Base-by-base conservation (phyloP, 2,888 invertebrate genomes). In the Acleris emargana region DNA sequence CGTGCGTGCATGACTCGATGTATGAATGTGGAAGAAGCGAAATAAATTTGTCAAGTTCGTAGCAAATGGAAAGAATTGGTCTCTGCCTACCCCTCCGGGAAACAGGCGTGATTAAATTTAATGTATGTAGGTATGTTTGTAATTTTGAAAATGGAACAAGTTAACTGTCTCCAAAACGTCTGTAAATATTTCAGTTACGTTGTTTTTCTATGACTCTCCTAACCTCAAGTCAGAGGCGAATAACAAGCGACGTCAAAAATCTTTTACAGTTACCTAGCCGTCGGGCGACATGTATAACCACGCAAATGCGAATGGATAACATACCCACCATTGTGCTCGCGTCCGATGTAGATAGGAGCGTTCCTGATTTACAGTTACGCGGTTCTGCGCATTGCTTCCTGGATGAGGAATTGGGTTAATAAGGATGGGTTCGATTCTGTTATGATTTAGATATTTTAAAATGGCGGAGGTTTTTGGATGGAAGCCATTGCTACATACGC, bases 291-390 rank as follows among this genome's bases (percentile, higher is more conserved):
- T 62, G 67, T 62, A 67, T 67, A 67, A 67, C 62, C 51, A 63
- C 59, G 67, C 58, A 63, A 67, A 58, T 45, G 53, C 54, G 68
- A 57, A 66, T 53, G 64, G 61, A 61, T 64, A 68, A 68, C 61
- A 64, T 64, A 61, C 68, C 58, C 64, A 42, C 67, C 51, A 68
- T 68, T 68, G 68, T 68, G 62, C 59, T 17, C 58, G 55, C 61
- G 66, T 58, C 62, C 66, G 68, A 68, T 68, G 55, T 28, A 51
- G 60, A 64, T 60, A 64, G 64, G 59, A 52, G 53, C 62, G 62
- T 68, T 67, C 67, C 68, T 55, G 59, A 63, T 70, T 70, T 69
- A 70, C 70, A 67, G 70, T 67, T 67, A 69, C 61, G 58, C 60
- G 53, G 62, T 63, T 67, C 50, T 62, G 45, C 53, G 22, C 38